A percentile compares a stretch with the other conserved stretches of the same genome.
Conservation (phyloP, 1,140 invertebrate genomes). For the Musca domestica region DNA sequence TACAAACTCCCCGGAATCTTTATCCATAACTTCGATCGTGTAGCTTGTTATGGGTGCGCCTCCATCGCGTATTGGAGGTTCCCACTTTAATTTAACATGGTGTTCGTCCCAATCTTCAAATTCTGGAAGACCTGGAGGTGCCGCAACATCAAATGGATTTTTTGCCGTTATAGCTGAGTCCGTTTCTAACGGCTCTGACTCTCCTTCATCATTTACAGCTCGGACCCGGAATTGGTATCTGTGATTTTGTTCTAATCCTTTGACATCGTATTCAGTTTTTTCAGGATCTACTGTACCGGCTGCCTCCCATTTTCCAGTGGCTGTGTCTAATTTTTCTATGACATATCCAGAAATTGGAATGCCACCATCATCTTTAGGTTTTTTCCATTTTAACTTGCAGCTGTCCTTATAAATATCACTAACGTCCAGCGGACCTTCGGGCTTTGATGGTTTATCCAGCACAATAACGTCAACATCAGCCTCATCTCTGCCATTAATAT, state of each 20-base stretch:
- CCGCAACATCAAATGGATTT: slow-evolving; percentile 91
- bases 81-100: slow-evolving; percentile 93
- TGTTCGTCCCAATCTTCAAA: slow-evolving; percentile 92
- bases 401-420: slow-evolving; percentile 92
- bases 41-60: slow-evolving; percentile 95
- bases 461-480: slow-evolving; percentile 93
- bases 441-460: slow-evolving; percentile 87
- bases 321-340: slow-evolving; percentile 89
- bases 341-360: slow-evolving; percentile 86
- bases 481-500: slow-evolving; percentile 89
- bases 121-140: slow-evolving; percentile 87
- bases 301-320: slow-evolving; percentile 84
- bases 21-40: slow-evolving; percentile 72
- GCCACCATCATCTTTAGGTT: slow-evolving; percentile 93
- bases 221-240: slow-evolving; percentile 95
- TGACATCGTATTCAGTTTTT: slow-evolving; percentile 82
- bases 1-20: slow-evolving; percentile 61
- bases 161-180: slow-evolving; percentile 86
- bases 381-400: slow-evolving; percentile 93
- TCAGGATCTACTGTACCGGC: slow-evolving; percentile 84
- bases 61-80: slow-evolving; percentile 90
- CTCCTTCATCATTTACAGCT: slow-evolving; percentile 93
- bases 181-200: slow-evolving; percentile 88
- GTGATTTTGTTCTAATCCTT: slow-evolving; percentile 85
- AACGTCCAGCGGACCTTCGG: slow-evolving; percentile 91